Conservation (phyloP, 2,113 vertebrate genomes). For the Trematomus loennbergii region DNA sequence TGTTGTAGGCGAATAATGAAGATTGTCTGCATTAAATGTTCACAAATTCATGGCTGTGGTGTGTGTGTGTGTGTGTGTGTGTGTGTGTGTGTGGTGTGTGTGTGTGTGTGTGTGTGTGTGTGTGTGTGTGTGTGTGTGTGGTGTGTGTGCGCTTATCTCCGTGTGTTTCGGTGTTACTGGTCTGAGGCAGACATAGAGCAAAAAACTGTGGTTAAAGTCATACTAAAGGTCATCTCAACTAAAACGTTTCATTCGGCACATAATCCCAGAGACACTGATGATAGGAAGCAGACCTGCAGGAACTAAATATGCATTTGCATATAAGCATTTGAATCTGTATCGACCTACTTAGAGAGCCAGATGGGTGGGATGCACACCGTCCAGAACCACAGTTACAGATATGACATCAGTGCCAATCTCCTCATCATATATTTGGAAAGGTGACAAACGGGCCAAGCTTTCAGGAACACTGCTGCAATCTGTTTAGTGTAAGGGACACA, state of each 20-base stretch:
- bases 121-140: neutral
- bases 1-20: no score
- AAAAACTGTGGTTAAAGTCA: conserved; percentile 49
- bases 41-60: neutral
- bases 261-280: conserved; percentile 6
- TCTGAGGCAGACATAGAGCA: conserved; percentile 9
- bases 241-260: conserved; percentile 30
- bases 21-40: no score
- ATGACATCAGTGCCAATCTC: conserved; percentile 5
- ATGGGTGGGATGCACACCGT: conserved; percentile 28
- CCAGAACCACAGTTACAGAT: conserved; percentile 1
- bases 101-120: conserved; percentile 10
- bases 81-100: neutral
- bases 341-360: conserved; percentile 46
- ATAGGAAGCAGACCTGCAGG: conserved; percentile 26
- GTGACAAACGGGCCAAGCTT: conserved; percentile 18
- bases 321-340: neutral
- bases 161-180: neutral
- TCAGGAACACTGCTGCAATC: neutral
- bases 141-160: neutral
- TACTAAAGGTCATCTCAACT: conserved; percentile 44
- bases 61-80: conserved; percentile 36
- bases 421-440: neutral
- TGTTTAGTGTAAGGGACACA: neutral
- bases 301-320: conserved; percentile 20